phyloP scores from a whole-genome alignment of 2,888 invertebrate species.

The Podotricha telesiphe region DNA sequence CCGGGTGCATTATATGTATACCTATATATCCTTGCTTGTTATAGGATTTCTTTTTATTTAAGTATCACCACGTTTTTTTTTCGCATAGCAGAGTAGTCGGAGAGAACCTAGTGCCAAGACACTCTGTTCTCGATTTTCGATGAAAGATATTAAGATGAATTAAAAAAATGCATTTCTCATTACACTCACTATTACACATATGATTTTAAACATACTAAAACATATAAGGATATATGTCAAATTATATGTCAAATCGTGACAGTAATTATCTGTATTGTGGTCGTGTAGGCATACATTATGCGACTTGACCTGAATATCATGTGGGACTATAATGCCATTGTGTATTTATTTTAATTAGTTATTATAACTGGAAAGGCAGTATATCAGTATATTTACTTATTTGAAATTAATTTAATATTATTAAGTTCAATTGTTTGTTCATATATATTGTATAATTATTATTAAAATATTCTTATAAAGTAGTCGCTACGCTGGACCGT shows the following conservation, averaged over 20 bases:
- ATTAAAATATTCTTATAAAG: too few species aligned
- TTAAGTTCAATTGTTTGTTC: not conserved
- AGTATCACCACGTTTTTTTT: too few species aligned
- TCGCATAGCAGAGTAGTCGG: too few species aligned
- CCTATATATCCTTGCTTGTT: too few species aligned
- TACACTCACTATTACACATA: not conserved
- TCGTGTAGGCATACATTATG: conserved; percentile 10
- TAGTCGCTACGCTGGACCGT: too few species aligned
- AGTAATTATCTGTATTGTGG: conserved; percentile 17
- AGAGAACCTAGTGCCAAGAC: too few species aligned
- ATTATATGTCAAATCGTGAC: conserved; percentile 17
- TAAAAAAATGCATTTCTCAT: too few species aligned
- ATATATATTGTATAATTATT: too few species aligned
- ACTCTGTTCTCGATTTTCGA: too few species aligned
- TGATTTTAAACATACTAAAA: not conserved
- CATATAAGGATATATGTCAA: not conserved
- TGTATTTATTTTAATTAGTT: conserved; percentile 19
- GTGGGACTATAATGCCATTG: conserved; percentile 9
- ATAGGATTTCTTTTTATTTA: too few species aligned
- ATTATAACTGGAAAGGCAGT: conserved; percentile 3
- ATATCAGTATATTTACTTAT: conserved; percentile 2
- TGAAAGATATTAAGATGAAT: too few species aligned
- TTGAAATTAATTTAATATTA: not conserved
- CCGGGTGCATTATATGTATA: not conserved
- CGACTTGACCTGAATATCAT: conserved; percentile 21